These are phyloP conservation scores for Psammodynastes pulverulentus DNA, from an alignment of 2,113 vertebrate genomes.

Conservation along the genomic window DNA sequence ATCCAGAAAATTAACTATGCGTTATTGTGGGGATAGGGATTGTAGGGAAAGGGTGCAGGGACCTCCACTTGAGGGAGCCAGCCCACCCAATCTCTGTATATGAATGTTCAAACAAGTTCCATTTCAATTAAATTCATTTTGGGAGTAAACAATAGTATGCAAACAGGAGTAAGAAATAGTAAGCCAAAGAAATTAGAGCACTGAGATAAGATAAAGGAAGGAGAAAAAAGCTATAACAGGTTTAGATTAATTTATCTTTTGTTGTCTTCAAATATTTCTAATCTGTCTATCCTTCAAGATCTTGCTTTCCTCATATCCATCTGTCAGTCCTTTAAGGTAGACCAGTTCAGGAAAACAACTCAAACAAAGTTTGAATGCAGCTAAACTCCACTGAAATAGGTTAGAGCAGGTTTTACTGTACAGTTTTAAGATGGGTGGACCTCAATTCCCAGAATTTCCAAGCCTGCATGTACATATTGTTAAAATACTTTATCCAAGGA, in stretches of 20 bases:
- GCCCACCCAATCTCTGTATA: too few species aligned
- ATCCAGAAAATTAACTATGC: too few species aligned
- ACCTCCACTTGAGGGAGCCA: too few species aligned
- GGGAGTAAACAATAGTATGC: too few species aligned
- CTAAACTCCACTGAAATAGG: not conserved
- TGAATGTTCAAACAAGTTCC: too few species aligned
- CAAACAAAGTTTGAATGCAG: not conserved
- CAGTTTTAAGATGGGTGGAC: not conserved
- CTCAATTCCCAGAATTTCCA: not conserved
- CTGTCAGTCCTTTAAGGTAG: not conserved
- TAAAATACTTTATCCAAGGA: not conserved
- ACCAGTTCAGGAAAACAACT: not conserved
- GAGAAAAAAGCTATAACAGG: not conserved
- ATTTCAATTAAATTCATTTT: too few species aligned
- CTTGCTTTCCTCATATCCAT: not conserved
- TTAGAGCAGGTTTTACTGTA: not conserved
- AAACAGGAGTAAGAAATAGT: not conserved
- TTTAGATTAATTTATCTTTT: not conserved
- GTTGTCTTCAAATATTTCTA: not conserved
- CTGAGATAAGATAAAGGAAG: not conserved
- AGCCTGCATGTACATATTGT: too few species aligned
- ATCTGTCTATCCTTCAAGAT: not conserved
- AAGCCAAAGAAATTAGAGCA: not conserved
- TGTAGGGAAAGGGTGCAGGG: too few species aligned
- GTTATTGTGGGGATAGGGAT: too few species aligned